A percentile compares a stretch with the other conserved stretches of the same genome.
Conservation (phyloP, 2,113 vertebrate species). For the Pristiophorus japonicus region DNA sequence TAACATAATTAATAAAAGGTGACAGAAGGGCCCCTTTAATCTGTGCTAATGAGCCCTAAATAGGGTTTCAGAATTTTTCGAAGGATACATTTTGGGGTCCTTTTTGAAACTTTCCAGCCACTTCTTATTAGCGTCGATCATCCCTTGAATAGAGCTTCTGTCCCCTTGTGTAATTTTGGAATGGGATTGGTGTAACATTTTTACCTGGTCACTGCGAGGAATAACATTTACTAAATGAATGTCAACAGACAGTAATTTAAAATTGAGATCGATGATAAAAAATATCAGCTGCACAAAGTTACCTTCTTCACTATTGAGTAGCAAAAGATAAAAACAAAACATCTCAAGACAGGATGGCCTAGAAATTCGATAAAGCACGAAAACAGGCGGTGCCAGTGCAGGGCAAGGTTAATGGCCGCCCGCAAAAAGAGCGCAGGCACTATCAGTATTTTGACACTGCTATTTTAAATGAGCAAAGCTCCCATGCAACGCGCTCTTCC, state of each 20-base stretch:
- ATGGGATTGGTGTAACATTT: slow-evolving; percentile 50
- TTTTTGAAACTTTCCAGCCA: slow-evolving; percentile 76
- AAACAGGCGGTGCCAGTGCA: too few species aligned
- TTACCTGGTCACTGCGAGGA: slow-evolving; percentile 57
- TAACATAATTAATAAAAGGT: not conserved
- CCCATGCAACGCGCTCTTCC: too few species aligned
- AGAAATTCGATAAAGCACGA: too few species aligned
- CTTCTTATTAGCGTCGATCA: slow-evolving; percentile 73
- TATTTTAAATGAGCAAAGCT: too few species aligned
- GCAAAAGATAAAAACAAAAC: not conserved
- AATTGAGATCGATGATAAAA: not conserved
- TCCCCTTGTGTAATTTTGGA: slow-evolving; percentile 46
- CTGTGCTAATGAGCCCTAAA: not conserved
- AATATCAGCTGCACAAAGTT: not conserved
- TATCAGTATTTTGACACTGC: too few species aligned
- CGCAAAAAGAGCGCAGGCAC: too few species aligned
- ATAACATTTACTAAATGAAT: not conserved
- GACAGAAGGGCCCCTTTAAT: not conserved
- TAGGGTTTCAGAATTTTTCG: not conserved
- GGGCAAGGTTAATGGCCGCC: too few species aligned
- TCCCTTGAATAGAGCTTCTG: slow-evolving; percentile 54
- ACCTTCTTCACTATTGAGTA: not conserved
- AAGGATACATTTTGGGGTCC: slow-evolving; percentile 82
- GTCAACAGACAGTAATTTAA: not conserved
- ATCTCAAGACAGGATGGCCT: not conserved